Evolutionary conservation across 2,797 vertebrate genomes (phyloP).

Genomic region (Bovichtus variegatus): DNA sequence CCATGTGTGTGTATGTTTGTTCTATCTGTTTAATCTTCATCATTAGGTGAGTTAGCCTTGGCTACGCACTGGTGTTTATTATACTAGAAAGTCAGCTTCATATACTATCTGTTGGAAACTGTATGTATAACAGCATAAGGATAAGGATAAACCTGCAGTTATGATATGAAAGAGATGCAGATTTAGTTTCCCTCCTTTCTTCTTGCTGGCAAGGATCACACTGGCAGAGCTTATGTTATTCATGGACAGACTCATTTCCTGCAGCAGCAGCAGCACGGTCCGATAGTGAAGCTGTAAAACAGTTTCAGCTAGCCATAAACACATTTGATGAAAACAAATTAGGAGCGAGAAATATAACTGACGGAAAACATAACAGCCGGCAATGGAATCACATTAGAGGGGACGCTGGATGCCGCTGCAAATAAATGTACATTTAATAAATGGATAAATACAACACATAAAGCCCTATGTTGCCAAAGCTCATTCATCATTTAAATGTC

Average conservation of each 20-base stretch:
- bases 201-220: slow-evolving; percentile 64
- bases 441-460: slow-evolving; percentile 84
- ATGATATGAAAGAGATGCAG: slow-evolving; percentile 56
- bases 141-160: slow-evolving; percentile 52
- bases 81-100: slow-evolving; percentile 52
- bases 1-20: slow-evolving; percentile 56
- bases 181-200: slow-evolving; percentile 55
- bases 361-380: slow-evolving; percentile 85
- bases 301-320: slow-evolving; percentile 86
- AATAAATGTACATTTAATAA: slow-evolving; percentile 88
- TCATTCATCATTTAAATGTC: slow-evolving; percentile 81
- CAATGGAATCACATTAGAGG: slow-evolving; percentile 85
- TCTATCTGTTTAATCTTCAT: slow-evolving; percentile 73
- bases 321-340: slow-evolving; percentile 89
- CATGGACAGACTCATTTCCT: slow-evolving; percentile 84
- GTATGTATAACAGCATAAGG: slow-evolving; percentile 26
- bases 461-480: slow-evolving; percentile 76
- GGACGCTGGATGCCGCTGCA: slow-evolving; percentile 77
- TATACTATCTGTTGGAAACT: slow-evolving; percentile 45
- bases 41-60: slow-evolving; percentile 61
- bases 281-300: slow-evolving; percentile 85
- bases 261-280: slow-evolving; percentile 79
- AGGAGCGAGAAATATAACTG: slow-evolving; percentile 86
- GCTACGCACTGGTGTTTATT: slow-evolving; percentile 57
- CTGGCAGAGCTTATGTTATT: slow-evolving; percentile 79